Percentiles rank a stretch among this genome's conserved stretches.
Conservation (phyloP, 2,797 vertebrate species). For the Jordanella pulchra region DNA sequence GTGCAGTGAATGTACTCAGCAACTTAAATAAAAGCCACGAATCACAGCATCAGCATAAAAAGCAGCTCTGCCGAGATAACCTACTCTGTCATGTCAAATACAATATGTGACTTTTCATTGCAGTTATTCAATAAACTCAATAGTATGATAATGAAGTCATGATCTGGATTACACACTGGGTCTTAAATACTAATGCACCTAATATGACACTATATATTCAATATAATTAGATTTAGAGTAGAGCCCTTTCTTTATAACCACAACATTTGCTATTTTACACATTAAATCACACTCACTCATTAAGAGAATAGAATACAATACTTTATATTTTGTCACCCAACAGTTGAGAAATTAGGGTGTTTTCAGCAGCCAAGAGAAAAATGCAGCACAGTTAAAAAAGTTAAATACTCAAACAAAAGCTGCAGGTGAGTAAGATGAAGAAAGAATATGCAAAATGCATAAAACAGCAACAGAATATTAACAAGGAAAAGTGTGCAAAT, state of each 20-base stretch:
- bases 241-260: neutral
- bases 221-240: neutral
- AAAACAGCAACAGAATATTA: too few relatives aligned
- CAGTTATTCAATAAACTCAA: neutral
- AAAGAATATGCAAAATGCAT: too few relatives aligned
- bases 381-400: too few relatives aligned
- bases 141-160: neutral
- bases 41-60: conserved; percentile 1
- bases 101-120: neutral
- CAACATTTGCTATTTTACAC: neutral
- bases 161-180: neutral
- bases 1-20: neutral
- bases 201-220: neutral
- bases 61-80: neutral
- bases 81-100: neutral
- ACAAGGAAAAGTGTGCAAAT: too few relatives aligned
- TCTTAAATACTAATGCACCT: neutral
- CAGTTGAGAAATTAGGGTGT: too few relatives aligned
- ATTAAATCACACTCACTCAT: neutral
- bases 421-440: too few relatives aligned
- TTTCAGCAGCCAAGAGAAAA: too few relatives aligned
- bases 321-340: too few relatives aligned
- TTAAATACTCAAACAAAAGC: too few relatives aligned
- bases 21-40: neutral
- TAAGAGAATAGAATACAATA: neutral